Base-by-base conservation (phyloP, 2,797 vertebrate genomes). In the Enteromius viviparus region DNA sequence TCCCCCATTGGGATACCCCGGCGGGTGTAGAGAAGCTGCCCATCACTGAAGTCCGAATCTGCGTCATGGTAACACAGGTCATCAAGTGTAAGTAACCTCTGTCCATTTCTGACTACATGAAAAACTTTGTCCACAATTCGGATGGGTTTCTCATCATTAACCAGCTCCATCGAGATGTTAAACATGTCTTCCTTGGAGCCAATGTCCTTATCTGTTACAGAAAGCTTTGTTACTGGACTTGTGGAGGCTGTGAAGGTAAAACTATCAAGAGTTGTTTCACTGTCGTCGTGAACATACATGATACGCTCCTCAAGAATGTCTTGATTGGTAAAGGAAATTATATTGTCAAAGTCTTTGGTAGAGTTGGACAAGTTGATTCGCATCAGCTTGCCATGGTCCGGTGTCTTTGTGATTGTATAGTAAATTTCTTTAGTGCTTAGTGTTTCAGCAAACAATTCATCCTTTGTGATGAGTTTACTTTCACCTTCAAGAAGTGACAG, bases 61-160 rank as follows among this genome's bases (percentile, higher is more conserved):
- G 93, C 90, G 60, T 99, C 96, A 17, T 95, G 96, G 87, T 96
- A 97, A 85, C 95, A 89, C 78, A 98, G 92, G 88, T 97, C 96
- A 26, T 94, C 90, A 64, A 91, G 81, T 1, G 96, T 98, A 80
- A 99, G 87, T 29, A 98, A 87, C 81, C 90, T 93, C 81, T 96
- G 96, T 75, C 96, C 93, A 0, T 96, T 94, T 86, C 89, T 89
- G 32, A 96, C 95, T 0, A 98, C 84, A 0, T 96, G 90, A 85
- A 98, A 98, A 72, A 96, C 91, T 77, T 95, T 95, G 88, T 98
- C 96, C 51, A 96, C 90, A 45, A 96, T 19, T 0, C 94, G 92
- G 15, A 95, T 87, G 0, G 97, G 97, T 86, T 97, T 98, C 85
- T 98, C 94, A 84, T 99, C 97, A 85, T 99, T 99, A 82, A 96